A percentile compares a stretch with the other conserved stretches of the same genome.
phyloP scores from a whole-genome alignment of 2,888 invertebrate species.

The Lucinisca nassula region DNA sequence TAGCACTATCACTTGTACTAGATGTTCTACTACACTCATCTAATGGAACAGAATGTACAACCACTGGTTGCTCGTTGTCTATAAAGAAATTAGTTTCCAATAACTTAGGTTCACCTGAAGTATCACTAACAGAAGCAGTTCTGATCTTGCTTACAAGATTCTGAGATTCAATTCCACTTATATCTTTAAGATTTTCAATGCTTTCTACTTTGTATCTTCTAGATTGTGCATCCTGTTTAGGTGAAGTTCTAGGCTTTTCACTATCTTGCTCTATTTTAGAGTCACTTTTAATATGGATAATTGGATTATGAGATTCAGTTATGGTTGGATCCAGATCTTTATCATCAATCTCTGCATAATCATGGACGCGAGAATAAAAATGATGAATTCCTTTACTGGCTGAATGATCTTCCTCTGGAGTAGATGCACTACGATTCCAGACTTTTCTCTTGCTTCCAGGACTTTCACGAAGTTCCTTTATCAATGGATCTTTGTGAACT shows the following conservation, averaged over 20 bases:
- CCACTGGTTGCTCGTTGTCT: conserved; percentile 13
- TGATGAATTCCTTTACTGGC: conserved; percentile 33
- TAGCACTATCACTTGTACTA: background rate
- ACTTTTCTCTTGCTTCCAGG: conserved; percentile 73
- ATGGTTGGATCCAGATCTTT: conserved; percentile 64
- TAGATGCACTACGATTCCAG: conserved; percentile 63
- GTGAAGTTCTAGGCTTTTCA: background rate
- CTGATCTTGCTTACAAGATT: background rate
- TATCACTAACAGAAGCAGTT: background rate
- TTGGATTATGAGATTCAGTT: conserved; percentile 8
- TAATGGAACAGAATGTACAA: conserved; percentile 52
- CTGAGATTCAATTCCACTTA: conserved; percentile 55
- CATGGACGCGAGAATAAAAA: conserved; percentile 80
- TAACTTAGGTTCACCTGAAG: background rate
- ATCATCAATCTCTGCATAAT: conserved; percentile 83
- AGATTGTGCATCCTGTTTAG: conserved; percentile 21
- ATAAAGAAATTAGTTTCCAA: conserved; percentile 10
- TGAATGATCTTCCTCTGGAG: conserved; percentile 50
- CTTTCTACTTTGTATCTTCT: conserved; percentile 59
- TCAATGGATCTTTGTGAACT: conserved; percentile 39
- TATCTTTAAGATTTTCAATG: conserved; percentile 45
- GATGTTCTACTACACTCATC: conserved; percentile 9
- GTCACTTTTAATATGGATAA: background rate
- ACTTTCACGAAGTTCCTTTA: conserved; percentile 74
- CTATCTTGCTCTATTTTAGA: background rate